Evolutionary conservation across 2,113 vertebrate genomes (phyloP), one percentile per base, ranked within the genome.

Genomic region (Hyperopisus bebe): DNA sequence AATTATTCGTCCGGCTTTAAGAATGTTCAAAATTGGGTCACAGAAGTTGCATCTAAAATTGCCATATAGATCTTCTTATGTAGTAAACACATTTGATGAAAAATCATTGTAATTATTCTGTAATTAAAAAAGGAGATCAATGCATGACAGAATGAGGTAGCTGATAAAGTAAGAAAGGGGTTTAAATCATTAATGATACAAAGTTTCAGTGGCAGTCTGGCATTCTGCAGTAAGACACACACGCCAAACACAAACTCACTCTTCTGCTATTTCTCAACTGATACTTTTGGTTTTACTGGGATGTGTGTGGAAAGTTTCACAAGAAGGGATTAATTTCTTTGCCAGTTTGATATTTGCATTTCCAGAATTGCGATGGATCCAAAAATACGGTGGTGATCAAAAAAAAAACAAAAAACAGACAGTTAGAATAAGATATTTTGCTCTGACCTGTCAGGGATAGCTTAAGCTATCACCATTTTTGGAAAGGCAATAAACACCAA

Each of bases 161-260:
- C 4, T 53, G 15, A 53, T 53, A 19, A 53, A 53, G 51, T 53
- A 17, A 19, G 51, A 17, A 53, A 53, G 13, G 21, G 4, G 4
- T 35, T 77, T 39, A 39, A 77, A 35, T 77, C 70, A 77, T 39
- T 39, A 39, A 35, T 77, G 70, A 39, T 77, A 39, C 3, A 39
- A 39, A 15, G 31, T 39, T 39, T 77, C 70, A 77, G 31, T n/a
- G 70, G 31, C 70, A 77, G 70, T 39, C 70, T 77, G 31, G 70
- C 70, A 74, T 35, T 74, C 66, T 74, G 31, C 66, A 74, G 66
- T 17, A 77, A 35, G 13, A 77, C 31, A 39, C 27, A 70, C n/a
- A 70, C 15, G 80, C 47, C 47, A 91, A 88, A 77, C 53, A 47
- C 35, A 74, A 17, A n/a, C 89, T 88, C 55, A 86, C 24, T 42